Percentiles rank a stretch among this genome's conserved stretches.
phyloP scores from a whole-genome alignment of 1,140 invertebrate genomes.

The Sinonovacula constricta region DNA sequence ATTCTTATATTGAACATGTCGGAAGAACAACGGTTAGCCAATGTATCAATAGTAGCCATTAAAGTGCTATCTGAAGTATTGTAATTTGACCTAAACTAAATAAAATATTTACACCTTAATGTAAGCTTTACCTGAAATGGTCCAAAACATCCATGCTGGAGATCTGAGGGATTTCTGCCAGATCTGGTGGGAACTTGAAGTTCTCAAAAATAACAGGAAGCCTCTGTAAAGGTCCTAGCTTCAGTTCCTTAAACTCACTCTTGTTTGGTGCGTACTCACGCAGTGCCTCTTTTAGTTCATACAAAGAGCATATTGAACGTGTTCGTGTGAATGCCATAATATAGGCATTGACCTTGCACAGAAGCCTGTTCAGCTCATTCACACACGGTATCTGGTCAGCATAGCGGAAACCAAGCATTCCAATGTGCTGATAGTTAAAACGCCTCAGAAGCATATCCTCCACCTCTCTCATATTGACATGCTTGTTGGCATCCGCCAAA shows the following conservation, averaged over 20 bases:
- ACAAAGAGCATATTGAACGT: slow-evolving; percentile 68
- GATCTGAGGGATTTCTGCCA: slow-evolving; percentile 70
- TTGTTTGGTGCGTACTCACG: slow-evolving; percentile 65
- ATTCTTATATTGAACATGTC: too few relatives aligned
- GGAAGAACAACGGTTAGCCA: too few relatives aligned
- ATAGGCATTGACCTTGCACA: slow-evolving; percentile 72
- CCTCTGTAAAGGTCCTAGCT: slow-evolving; percentile 72
- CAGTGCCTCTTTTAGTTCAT: slow-evolving; percentile 68
- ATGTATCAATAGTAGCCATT: too few relatives aligned
- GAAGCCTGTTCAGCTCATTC: slow-evolving; percentile 59
- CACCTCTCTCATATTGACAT: slow-evolving; percentile 64
- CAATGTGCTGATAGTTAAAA: slow-evolving; percentile 44
- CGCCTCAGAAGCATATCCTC: slow-evolving; percentile 63
- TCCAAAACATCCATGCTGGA: slow-evolving; percentile 71
- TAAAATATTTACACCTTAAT: too few relatives aligned
- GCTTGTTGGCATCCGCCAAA: slow-evolving; percentile 64
- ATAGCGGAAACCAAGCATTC: slow-evolving; percentile 50
- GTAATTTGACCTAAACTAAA: too few relatives aligned
- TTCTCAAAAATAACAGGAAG: slow-evolving; percentile 70
- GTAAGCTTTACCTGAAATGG: too few relatives aligned
- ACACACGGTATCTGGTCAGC: slow-evolving; percentile 59
- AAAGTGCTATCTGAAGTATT: too few relatives aligned
- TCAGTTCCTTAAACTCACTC: slow-evolving; percentile 64
- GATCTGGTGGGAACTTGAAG: slow-evolving; percentile 73
- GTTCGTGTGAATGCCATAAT: slow-evolving; percentile 71